phyloP scores from a whole-genome alignment of 2,888 invertebrate species.

The Cryptocephalus primarius region DNA sequence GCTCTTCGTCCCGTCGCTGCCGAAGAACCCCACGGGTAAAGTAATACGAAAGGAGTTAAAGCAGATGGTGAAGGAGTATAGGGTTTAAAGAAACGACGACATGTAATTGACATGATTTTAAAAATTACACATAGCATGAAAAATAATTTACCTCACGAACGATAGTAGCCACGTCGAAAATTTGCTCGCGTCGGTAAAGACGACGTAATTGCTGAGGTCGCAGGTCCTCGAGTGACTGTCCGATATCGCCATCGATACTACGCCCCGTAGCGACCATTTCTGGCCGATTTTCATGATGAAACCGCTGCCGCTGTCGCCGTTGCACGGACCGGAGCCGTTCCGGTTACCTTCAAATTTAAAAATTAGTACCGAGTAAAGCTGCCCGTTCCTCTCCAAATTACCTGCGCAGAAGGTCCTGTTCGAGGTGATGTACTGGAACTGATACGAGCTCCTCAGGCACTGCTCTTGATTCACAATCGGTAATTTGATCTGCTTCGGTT shows the following conservation, averaged over 20 bases:
- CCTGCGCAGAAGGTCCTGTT: conserved; percentile 53
- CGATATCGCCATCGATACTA: conserved; percentile 39
- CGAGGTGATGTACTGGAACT: conserved; percentile 27
- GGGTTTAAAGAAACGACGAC: too few species aligned
- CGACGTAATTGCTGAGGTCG: conserved; percentile 30
- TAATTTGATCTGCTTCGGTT: conserved; percentile 42
- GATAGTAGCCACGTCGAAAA: conserved; percentile 22
- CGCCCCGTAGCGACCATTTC: conserved; percentile 40
- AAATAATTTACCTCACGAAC: conserved; percentile 13
- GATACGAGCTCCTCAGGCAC: conserved; percentile 43
- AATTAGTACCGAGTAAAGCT: too few species aligned
- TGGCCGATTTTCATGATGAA: conserved; percentile 38
- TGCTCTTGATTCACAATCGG: conserved; percentile 46
- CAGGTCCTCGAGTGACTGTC: conserved; percentile 22
- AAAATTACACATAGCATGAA: neutral
- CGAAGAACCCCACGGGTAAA: conserved; percentile 50
- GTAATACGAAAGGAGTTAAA: conserved; percentile 41
- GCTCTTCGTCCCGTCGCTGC: conserved; percentile 42
- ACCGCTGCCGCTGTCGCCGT: conserved; percentile 41
- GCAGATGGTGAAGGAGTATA: neutral
- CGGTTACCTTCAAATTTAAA: neutral
- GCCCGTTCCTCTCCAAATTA: too few species aligned
- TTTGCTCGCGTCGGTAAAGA: conserved; percentile 31
- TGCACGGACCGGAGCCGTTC: conserved; percentile 32
- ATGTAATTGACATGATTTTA: too few species aligned